Conservation (phyloP, 2,113 vertebrate species). For the Tringa solitaria region DNA sequence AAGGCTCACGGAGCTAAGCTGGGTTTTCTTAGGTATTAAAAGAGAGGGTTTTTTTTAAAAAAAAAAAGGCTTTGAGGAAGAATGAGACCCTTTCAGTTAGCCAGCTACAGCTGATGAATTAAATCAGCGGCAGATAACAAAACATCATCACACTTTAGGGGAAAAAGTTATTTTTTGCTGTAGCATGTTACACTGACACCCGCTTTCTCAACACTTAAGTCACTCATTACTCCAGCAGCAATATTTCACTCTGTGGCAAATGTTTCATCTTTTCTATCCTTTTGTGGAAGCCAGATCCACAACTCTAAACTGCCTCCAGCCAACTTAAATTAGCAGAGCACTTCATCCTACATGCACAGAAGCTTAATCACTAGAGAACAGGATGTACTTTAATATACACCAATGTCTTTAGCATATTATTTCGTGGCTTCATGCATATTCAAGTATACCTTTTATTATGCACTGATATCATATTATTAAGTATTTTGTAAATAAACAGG, state of each 20-base stretch:
- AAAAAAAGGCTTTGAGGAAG: neutral
- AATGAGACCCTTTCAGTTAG: neutral
- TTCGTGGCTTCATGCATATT: neutral
- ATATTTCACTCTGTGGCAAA: neutral
- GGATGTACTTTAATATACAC: neutral
- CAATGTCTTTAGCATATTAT: neutral
- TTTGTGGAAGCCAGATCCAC: neutral
- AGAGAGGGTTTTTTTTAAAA: neutral
- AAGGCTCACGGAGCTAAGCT: neutral
- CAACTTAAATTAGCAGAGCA: neutral
- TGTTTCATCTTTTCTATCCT: neutral
- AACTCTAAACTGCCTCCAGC: neutral
- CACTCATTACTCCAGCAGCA: neutral
- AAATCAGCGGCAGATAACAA: neutral
- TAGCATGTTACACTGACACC: neutral
- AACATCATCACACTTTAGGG: neutral
- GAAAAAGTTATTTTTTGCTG: neutral
- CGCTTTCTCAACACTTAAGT: neutral
- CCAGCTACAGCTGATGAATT: neutral
- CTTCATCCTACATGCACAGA: neutral
- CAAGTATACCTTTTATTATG: neutral
- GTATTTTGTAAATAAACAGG: neutral
- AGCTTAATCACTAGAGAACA: slow-evolving; percentile 7
- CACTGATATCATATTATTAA: neutral
- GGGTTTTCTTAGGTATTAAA: neutral